Evolutionary conservation across 1,140 invertebrate genomes (phyloP), one percentile per base, ranked within the genome.

Genomic region (Caenorhabditis tropicalis): DNA sequence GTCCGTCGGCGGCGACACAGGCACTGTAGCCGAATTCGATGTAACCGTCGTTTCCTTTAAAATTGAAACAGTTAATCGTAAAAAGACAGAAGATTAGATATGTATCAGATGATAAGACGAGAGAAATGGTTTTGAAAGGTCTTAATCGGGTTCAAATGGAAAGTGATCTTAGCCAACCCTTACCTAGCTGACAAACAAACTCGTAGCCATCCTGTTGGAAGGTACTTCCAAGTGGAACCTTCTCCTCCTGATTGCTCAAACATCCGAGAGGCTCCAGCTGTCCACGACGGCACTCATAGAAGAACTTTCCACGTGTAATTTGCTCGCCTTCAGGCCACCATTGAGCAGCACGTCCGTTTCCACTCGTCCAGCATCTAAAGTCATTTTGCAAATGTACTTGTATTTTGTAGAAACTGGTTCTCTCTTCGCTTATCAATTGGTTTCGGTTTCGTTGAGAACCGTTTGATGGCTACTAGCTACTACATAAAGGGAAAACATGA

Each of bases 241-340:
- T 81, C 31, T 87, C 19, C 24, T 84, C 58, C 19, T 27, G 24
- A 24, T 33, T 79, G 19, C 31, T 46, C 83, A 87, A 84, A 79
- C 86, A 87, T 36, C 86, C 86, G 9, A 53, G 36, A 9, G 82
- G 86, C 21, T 58, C n/a, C 7, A 87, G 70, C 43, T 87, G 29
- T 39, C 86, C 86, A 19, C 74, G 46, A 53, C 60, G 21, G 43
- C 86, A 87, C 48, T 87, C 86, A 82, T 87, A 87, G 65, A 65
- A 87, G 10, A 70, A 87, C 39, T 85, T 82, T 16, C 86, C 86
- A 81, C 65, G 58, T 33, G 49, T 60, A 3, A 87, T 60, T 19
- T 82, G 51, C 31, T 81, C 86, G n/a, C 86, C 86, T 39, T 87
- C 86, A 39, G 82, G 65, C 86, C 86, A 87, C 86, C 86, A 87